Conservation (phyloP, 2,113 vertebrate genomes). For the Charina bottae region DNA sequence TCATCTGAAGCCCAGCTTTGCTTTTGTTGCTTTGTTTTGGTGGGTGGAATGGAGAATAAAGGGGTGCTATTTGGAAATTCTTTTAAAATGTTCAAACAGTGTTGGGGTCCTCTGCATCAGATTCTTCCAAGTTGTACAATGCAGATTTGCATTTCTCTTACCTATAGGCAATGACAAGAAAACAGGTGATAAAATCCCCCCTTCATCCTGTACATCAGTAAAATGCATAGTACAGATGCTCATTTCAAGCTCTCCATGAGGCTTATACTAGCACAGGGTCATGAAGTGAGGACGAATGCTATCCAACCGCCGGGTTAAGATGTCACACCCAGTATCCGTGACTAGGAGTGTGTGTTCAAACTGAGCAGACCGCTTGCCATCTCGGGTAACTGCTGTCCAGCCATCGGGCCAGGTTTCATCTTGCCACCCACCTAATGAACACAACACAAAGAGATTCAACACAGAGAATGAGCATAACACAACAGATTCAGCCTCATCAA, state of each 20-base stretch:
- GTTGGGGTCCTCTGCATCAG: conserved; percentile 54
- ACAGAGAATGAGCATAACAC: neutral
- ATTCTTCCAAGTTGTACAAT: conserved; percentile 56
- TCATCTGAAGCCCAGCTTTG: conserved; percentile 56
- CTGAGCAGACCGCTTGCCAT: conserved; percentile 96
- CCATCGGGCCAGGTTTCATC: conserved; percentile 98
- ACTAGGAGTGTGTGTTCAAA: conserved; percentile 97
- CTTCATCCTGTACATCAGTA: conserved; percentile 69
- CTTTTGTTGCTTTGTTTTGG: neutral
- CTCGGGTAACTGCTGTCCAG: conserved; percentile 95
- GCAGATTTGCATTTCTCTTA: conserved; percentile 58
- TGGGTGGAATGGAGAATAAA: conserved; percentile 39
- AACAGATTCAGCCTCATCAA: neutral
- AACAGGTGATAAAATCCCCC: conserved; percentile 61
- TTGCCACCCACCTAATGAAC: conserved; percentile 91
- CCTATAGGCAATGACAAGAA: conserved; percentile 71
- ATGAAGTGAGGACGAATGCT: conserved; percentile 90
- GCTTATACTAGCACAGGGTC: conserved; percentile 79
- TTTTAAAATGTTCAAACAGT: conserved; percentile 25
- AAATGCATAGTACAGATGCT: conserved; percentile 68
- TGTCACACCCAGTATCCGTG: conserved; percentile 94
- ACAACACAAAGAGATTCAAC: neutral
- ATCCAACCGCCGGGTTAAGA: conserved; percentile 89
- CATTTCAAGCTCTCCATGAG: conserved; percentile 36
- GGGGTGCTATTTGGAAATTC: conserved; percentile 60